Evolutionary conservation across 2,113 vertebrate species (phyloP).

Genomic region (Dryoscopus gambensis): DNA sequence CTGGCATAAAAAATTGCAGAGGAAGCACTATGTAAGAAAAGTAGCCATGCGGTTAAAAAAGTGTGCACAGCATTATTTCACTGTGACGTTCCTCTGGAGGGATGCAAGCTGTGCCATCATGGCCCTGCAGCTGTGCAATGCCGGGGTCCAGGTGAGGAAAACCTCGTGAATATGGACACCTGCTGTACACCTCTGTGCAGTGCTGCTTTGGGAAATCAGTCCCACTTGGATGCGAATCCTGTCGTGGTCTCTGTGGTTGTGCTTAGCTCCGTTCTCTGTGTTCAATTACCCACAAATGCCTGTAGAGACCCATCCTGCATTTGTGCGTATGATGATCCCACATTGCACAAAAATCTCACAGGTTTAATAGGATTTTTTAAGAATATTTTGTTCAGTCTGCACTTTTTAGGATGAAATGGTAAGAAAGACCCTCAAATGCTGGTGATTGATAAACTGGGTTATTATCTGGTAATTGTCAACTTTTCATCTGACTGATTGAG

Average conservation of each 20-base stretch:
- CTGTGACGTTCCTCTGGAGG: background rate
- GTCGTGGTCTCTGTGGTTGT: background rate
- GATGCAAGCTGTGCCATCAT: background rate
- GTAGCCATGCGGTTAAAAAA: background rate
- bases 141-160: background rate
- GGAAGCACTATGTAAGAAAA: background rate
- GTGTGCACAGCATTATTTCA: background rate
- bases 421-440: background rate
- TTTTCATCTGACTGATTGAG: background rate
- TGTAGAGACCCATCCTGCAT: background rate
- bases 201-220: background rate
- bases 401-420: background rate
- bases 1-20: background rate
- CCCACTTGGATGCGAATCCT: background rate
- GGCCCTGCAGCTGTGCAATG: background rate
- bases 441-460: accelerated
- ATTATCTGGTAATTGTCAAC: background rate
- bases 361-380: background rate
- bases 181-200: background rate
- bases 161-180: background rate
- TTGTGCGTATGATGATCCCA: background rate
- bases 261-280: background rate
- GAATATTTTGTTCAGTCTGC: background rate
- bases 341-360: background rate
- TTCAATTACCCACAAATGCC: background rate